Conservation (phyloP, 2,797 vertebrate species). For the Sebastes kiyomatsui region DNA sequence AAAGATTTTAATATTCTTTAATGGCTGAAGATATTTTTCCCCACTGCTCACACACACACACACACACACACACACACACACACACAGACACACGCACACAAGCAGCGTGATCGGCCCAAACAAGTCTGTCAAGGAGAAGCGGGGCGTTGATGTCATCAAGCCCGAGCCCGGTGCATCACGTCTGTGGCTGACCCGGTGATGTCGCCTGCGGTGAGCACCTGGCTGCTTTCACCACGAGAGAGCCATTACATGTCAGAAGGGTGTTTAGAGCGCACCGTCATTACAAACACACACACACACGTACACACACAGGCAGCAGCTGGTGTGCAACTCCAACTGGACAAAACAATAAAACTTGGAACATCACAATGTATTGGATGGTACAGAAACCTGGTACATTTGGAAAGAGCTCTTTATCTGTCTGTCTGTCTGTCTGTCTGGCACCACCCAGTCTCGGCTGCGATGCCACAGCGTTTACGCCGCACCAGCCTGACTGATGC, state of each 20-base stretch:
- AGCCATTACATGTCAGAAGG: slow-evolving; percentile 61
- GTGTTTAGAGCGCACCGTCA: slow-evolving; percentile 53
- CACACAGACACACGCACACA: background rate
- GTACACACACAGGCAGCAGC: slow-evolving; percentile 42
- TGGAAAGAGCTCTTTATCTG: slow-evolving; percentile 28
- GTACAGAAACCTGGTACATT: slow-evolving; percentile 57
- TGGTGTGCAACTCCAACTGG: slow-evolving; percentile 60
- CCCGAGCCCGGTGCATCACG: slow-evolving; percentile 43
- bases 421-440: background rate
- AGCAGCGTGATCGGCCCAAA: background rate
- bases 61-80: background rate
- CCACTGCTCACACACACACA: too few species aligned
- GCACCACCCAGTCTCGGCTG: slow-evolving; percentile 63
- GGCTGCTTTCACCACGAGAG: slow-evolving; percentile 73
- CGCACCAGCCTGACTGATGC: slow-evolving; percentile 65
- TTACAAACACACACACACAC: slow-evolving; percentile 26
- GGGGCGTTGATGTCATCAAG: slow-evolving; percentile 69
- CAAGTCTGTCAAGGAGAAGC: slow-evolving; percentile 23
- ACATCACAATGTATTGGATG: slow-evolving; percentile 43
- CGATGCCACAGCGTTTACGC: slow-evolving; percentile 46
- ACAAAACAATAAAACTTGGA: slow-evolving; percentile 68
- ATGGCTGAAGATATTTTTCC: slow-evolving; percentile 16
- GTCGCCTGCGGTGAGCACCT: slow-evolving; percentile 76
- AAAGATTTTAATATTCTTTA: slow-evolving; percentile 31
- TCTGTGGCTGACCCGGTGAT: slow-evolving; percentile 62